A percentile compares a stretch with the other conserved stretches of the same genome.
These are phyloP conservation scores for Remorina albescens DNA, from an alignment of 2,797 vertebrate genomes.

Conservation along the genomic window DNA sequence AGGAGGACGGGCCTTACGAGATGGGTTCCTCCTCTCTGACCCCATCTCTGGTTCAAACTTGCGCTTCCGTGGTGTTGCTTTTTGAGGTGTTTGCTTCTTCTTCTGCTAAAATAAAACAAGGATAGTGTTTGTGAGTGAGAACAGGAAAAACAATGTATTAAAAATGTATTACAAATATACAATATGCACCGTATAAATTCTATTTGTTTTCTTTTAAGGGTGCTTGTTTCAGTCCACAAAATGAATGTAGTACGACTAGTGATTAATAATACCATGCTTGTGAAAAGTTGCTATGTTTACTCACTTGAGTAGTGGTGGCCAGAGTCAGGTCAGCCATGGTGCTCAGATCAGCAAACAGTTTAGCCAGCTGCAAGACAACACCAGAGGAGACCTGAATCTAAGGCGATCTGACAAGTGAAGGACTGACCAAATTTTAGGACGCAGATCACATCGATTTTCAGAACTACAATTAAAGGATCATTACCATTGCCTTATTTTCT, in stretches of 20 bases:
- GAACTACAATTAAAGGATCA: background rate
- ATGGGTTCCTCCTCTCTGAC: constrained; percentile 90
- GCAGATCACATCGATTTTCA: background rate
- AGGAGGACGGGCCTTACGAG: constrained; percentile 92
- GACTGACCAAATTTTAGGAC: background rate
- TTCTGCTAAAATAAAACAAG: constrained; percentile 62
- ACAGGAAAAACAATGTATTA: background rate
- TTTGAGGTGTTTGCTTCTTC: constrained; percentile 81
- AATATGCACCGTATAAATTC: background rate
- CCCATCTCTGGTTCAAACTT: constrained; percentile 80
- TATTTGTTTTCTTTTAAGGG: background rate
- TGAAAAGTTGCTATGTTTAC: constrained; percentile 39
- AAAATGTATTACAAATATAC: background rate
- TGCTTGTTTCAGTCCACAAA: background rate
- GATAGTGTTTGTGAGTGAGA: background rate
- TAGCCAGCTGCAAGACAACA: constrained; percentile 88
- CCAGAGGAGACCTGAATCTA: constrained; percentile 7
- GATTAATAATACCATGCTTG: background rate
- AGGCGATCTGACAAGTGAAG: background rate
- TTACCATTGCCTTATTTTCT: constrained; percentile 98
- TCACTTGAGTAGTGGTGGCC: constrained; percentile 86
- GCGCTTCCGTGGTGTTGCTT: constrained; percentile 76
- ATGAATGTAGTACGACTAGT: background rate
- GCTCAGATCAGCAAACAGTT: constrained; percentile 92
- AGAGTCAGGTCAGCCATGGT: constrained; percentile 89